phyloP scores from a whole-genome alignment of 2,113 vertebrate genomes.

The Rhizomys pruinosus region DNA sequence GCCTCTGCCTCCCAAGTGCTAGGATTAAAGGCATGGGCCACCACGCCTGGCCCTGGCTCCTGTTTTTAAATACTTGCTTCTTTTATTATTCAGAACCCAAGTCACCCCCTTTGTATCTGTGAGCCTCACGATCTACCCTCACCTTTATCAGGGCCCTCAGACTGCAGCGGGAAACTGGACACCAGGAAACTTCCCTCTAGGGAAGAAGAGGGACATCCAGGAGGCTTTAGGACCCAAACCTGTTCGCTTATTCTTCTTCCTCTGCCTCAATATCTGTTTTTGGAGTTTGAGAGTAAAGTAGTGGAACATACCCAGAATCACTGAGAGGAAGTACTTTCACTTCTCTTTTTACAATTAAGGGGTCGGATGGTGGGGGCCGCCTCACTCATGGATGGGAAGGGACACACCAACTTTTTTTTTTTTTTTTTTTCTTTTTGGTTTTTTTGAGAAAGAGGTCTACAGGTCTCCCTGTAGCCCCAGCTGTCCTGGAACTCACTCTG shows the following conservation, averaged over 20 bases:
- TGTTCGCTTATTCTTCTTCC: constrained; percentile 31
- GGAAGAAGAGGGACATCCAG: constrained; percentile 21
- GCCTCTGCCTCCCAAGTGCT: too few relatives aligned
- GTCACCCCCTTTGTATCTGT: constrained; percentile 42
- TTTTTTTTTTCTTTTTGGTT: too few relatives aligned
- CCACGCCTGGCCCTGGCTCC: too few relatives aligned
- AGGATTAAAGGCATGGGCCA: too few relatives aligned
- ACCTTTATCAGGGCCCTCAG: constrained; percentile 19
- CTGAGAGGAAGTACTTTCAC: constrained; percentile 20
- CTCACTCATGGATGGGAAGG: not conserved
- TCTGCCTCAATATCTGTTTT: constrained; percentile 37
- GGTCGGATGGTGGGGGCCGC: not conserved
- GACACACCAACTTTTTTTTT: too few relatives aligned
- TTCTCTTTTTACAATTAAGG: constrained; percentile 35
- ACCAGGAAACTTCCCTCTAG: not conserved
- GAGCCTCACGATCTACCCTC: not conserved
- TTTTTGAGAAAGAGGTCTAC: too few relatives aligned
- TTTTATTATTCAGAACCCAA: constrained; percentile 44
- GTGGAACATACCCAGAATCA: constrained; percentile 13
- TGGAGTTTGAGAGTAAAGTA: constrained; percentile 34
- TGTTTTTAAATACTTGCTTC: constrained; percentile 59
- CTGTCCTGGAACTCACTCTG: too few relatives aligned
- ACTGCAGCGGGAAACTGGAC: not conserved
- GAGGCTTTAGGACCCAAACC: constrained; percentile 31
- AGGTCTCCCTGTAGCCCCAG: too few relatives aligned